phyloP scores from a whole-genome alignment of 92 coral and sea anemone species.

The Palythoa heliodiscus region DNA sequence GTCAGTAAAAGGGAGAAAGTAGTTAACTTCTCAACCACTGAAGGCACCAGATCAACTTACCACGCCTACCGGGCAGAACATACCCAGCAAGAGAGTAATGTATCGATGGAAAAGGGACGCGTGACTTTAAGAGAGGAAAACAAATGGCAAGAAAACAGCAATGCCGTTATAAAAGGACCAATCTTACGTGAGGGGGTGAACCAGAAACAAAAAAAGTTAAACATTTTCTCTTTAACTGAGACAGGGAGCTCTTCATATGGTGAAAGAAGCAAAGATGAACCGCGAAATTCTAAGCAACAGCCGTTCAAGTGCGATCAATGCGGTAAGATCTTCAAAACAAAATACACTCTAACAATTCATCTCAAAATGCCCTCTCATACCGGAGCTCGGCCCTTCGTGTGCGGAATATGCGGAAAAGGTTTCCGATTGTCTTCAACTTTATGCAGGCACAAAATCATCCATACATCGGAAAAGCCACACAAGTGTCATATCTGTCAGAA shows the following conservation, averaged over 20 bases:
- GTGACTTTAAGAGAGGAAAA: neutral
- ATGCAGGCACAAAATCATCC: constrained; percentile 97
- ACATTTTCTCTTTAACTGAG: neutral
- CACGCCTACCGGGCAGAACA: neutral
- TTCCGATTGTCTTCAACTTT: constrained; percentile 96
- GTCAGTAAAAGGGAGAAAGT: neutral
- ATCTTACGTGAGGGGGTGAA: neutral
- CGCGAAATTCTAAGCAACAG: constrained; percentile 44
- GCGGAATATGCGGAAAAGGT: constrained; percentile 98
- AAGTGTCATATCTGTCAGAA: constrained; percentile 92
- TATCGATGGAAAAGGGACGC: neutral
- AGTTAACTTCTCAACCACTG: neutral
- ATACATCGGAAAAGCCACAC: constrained; percentile 96
- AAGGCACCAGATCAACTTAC: neutral
- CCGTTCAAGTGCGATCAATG: constrained; percentile 93
- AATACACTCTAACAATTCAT: constrained; percentile 96
- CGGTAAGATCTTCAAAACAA: constrained; percentile 96
- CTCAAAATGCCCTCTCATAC: constrained; percentile 99
- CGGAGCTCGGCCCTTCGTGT: constrained; percentile 99
- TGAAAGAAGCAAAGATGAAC: neutral
- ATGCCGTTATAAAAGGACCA: neutral
- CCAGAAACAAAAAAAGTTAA: neutral
- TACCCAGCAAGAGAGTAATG: neutral
- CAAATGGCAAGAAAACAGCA: neutral
- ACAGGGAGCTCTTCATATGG: neutral